Conservation (phyloP, 2,113 vertebrate genomes). For the Dicrurus megarhynchus region DNA sequence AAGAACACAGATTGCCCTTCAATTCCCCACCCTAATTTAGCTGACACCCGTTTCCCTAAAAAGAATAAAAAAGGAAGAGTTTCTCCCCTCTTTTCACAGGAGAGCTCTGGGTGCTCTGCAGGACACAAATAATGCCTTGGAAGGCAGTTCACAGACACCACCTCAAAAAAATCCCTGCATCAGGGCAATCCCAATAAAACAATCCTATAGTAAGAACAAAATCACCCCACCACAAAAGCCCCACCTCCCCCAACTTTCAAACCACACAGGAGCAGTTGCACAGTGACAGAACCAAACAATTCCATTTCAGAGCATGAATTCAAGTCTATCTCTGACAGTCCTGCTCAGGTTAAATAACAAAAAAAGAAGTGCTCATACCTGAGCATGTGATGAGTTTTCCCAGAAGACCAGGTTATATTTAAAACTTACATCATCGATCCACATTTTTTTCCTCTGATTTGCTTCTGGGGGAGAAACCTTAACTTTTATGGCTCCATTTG, state of each 20-base stretch:
- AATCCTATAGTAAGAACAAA: not conserved
- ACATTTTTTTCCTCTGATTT: constrained; percentile 26
- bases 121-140: not conserved
- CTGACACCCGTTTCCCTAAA: not conserved
- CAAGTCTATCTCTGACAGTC: not conserved
- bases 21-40: not conserved
- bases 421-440: not conserved
- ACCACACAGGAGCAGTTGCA: not conserved
- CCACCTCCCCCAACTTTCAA: not conserved
- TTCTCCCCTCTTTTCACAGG: not conserved
- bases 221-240: not conserved
- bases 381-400: constrained; percentile 53
- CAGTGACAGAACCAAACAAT: not conserved
- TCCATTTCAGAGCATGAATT: not conserved
- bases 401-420: constrained; percentile 54
- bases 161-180: not conserved
- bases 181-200: not conserved
- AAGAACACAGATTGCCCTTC: not conserved
- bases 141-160: not conserved
- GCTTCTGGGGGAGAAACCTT: constrained; percentile 57
- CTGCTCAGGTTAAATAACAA: not conserved
- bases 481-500: constrained; percentile 49
- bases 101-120: not conserved
- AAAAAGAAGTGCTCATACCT: not conserved
- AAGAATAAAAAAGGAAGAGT: not conserved